phyloP scores from a whole-genome alignment of 2,888 invertebrate species.

The Alloscopus bannaensis region DNA sequence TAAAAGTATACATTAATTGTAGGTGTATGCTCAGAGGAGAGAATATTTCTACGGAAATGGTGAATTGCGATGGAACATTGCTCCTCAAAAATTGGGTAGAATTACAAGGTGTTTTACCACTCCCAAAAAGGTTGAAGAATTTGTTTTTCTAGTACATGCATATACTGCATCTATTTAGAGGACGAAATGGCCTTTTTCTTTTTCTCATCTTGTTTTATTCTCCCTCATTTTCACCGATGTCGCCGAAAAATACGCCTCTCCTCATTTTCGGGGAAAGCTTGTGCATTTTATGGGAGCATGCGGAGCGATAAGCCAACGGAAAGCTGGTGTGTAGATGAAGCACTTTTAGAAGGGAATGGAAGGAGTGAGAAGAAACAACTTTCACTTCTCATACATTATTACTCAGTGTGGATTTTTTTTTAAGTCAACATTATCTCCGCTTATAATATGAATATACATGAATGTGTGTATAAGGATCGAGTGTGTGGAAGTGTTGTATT shows the following conservation, averaged over 20 bases:
- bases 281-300: too few relatives aligned
- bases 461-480: background rate
- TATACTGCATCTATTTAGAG: background rate
- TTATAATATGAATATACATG: background rate
- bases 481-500: background rate
- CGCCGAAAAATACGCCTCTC: too few relatives aligned
- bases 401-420: background rate
- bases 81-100: background rate
- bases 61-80: background rate
- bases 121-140: background rate
- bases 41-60: background rate
- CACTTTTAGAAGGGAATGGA: slow-evolving; percentile 18
- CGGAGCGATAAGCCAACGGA: background rate
- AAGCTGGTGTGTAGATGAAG: slow-evolving; percentile 13
- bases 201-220: too few relatives aligned
- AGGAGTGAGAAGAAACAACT: slow-evolving; percentile 2
- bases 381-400: slow-evolving; percentile 18
- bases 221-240: too few relatives aligned
- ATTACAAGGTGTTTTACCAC: background rate
- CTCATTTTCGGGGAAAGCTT: too few relatives aligned
- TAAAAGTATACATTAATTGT: background rate
- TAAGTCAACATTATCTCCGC: too few relatives aligned
- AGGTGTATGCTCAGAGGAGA: background rate
- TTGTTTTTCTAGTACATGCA: background rate
- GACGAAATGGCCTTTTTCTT: too few relatives aligned